Evolutionary conservation across 53 echinoderm and acorn worm genomes (phyloP).

Genomic region (Echinometra lucunter): DNA sequence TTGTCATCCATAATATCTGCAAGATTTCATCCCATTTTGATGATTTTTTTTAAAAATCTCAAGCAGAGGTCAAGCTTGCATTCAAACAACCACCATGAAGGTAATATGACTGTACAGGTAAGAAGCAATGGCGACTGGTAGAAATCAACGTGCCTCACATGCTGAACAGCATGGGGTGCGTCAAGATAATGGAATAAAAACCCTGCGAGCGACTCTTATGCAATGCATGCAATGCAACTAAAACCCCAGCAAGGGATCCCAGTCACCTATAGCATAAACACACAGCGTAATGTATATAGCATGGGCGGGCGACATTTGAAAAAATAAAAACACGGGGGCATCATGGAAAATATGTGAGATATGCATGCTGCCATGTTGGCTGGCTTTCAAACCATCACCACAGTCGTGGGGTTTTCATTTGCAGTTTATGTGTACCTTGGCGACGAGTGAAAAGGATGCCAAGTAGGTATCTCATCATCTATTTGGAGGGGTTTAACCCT

Average conservation of each 20-base stretch:
- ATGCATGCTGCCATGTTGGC: slow-evolving; percentile 29
- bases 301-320: slow-evolving; percentile 49
- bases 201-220: slow-evolving; percentile 46
- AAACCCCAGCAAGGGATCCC: slow-evolving; percentile 5
- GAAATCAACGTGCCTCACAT: neutral
- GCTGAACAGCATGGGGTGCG: slow-evolving; percentile 30
- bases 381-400: neutral
- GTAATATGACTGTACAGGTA: slow-evolving; percentile 26
- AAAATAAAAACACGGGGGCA: slow-evolving; percentile 34
- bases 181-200: slow-evolving; percentile 18
- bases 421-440: neutral
- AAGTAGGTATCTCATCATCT: neutral
- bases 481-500: slow-evolving; percentile 1
- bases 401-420: neutral
- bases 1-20: neutral
- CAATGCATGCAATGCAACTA: slow-evolving; percentile 59
- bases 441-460: neutral
- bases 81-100: neutral
- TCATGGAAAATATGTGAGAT: slow-evolving; percentile 49
- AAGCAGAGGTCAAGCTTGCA: neutral
- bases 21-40: slow-evolving; percentile 37
- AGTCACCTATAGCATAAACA: slow-evolving; percentile 20
- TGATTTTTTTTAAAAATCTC: neutral
- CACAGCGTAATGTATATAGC: slow-evolving; percentile 39
- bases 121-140: neutral